Evolutionary conservation across 1,140 invertebrate species (phyloP).

Genomic region (Condylostylus longicornis): DNA sequence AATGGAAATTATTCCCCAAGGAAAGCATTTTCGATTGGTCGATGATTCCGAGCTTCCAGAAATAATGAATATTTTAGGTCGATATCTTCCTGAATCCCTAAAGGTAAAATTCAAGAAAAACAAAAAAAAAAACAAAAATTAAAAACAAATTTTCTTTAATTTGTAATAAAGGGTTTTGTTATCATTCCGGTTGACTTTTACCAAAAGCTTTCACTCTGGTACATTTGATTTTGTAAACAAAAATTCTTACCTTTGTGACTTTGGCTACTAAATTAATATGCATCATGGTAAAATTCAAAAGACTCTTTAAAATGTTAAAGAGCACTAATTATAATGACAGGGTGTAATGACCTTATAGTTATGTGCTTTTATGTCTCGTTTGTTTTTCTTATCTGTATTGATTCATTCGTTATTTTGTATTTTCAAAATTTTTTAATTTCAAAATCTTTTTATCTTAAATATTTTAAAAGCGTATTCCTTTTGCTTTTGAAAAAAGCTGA

Average conservation of each 20-base stretch:
- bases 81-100: constrained; percentile 64
- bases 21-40: constrained; percentile 70
- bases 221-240: too few relatives aligned
- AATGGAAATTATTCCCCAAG: constrained; percentile 64
- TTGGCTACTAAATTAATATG: background rate
- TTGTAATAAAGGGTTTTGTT: background rate
- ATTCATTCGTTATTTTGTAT: too few relatives aligned
- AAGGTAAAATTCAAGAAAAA: constrained; percentile 40
- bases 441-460: too few relatives aligned
- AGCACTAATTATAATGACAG: background rate
- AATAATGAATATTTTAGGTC: constrained; percentile 55
- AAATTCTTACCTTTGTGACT: background rate
- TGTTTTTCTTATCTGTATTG: too few relatives aligned
- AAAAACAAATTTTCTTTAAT: background rate
- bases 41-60: constrained; percentile 62
- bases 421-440: too few relatives aligned
- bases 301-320: constrained; percentile 1
- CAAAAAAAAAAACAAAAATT: background rate
- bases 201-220: too few relatives aligned
- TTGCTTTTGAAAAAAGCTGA: too few relatives aligned
- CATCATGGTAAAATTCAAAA: background rate
- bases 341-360: too few relatives aligned
- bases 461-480: too few relatives aligned
- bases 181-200: background rate
- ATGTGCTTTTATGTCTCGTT: too few relatives aligned